Base-by-base conservation (phyloP, 2,888 invertebrate species). In the Plagodis dolabraria region DNA sequence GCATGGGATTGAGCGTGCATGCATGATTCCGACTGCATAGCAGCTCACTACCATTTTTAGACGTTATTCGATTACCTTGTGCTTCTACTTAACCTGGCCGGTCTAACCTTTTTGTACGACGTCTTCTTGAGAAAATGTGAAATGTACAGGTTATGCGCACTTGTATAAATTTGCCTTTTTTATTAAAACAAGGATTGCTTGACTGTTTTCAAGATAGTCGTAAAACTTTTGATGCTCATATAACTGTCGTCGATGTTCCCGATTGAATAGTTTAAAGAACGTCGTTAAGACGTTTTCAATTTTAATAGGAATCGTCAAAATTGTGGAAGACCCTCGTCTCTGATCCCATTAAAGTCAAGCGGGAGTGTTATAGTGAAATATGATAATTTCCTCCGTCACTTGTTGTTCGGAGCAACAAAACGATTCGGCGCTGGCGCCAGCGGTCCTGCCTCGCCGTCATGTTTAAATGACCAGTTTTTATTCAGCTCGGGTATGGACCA, bases 291-390 rank as follows among this genome's bases (percentile, higher is more conserved):
- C 71, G 73, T 76, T 75, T 76, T 74, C 72, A 75, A 76, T 77
- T 72, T 72, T 75, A 74, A 74, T 76, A 76, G 73, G 75, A 74
- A 76, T 75, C 68, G 69, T 74, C 65, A 52, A 58, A 67, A 60
- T 55, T 51, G 60, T 66, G 64, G 63, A 61, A 43, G 43, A 71
- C 68, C 70, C 71, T 65, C 69, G 54, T 69, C 76, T 75, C 75
- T 48, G 64, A 75, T 68, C 69, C 75, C 76, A 83, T 86, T 83
- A 86, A 86, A 76, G 83, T 86, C 82, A 73, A 68, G 70, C 74
- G 75, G 75, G 76, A 80, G 83, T 86, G 87, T 80, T 78, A 75
- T 73, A 80, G 79, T 88, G 84, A 88, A 86, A 85, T 88, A 88
- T 88, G 85, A 83, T 88, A 85, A 86, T 86, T 83, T 82, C 72